Conservation (phyloP, 2,113 vertebrate species). For the Peromyscus maniculatus region DNA sequence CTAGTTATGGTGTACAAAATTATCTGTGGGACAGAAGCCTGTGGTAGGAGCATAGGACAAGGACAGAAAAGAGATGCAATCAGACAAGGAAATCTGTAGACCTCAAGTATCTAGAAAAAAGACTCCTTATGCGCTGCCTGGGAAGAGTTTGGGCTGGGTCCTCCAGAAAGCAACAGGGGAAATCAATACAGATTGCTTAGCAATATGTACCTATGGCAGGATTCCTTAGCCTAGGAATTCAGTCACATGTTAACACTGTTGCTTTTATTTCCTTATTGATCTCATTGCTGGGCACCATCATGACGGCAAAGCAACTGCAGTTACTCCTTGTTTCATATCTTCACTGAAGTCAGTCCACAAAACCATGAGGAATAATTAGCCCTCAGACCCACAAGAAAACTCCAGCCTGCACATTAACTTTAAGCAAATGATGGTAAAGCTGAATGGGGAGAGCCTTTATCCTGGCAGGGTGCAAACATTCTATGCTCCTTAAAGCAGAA, state of each 20-base stretch:
- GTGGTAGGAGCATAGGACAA: not conserved
- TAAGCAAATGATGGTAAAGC: not conserved
- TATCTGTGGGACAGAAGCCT: not conserved
- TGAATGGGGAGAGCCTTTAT: too few species aligned
- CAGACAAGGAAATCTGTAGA: not conserved
- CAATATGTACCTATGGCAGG: too few species aligned
- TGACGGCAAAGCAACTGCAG: not conserved
- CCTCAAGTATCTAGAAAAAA: not conserved
- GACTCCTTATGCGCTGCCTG: not conserved
- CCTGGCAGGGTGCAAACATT: not conserved
- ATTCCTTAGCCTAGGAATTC: not conserved
- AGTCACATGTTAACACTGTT: not conserved
- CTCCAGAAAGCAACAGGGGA: not conserved
- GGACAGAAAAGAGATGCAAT: not conserved
- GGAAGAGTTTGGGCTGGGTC: not conserved
- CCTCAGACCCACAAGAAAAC: not conserved
- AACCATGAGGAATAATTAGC: not conserved
- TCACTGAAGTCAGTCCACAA: not conserved
- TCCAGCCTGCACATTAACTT: not conserved
- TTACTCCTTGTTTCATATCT: too few species aligned
- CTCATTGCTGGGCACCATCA: not conserved
- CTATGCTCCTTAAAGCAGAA: not conserved
- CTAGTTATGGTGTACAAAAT: not conserved
- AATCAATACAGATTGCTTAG: not conserved
- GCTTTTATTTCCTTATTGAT: not conserved